Conservation (phyloP, 2,888 invertebrate species). For the Dermolepida albohirtum region DNA sequence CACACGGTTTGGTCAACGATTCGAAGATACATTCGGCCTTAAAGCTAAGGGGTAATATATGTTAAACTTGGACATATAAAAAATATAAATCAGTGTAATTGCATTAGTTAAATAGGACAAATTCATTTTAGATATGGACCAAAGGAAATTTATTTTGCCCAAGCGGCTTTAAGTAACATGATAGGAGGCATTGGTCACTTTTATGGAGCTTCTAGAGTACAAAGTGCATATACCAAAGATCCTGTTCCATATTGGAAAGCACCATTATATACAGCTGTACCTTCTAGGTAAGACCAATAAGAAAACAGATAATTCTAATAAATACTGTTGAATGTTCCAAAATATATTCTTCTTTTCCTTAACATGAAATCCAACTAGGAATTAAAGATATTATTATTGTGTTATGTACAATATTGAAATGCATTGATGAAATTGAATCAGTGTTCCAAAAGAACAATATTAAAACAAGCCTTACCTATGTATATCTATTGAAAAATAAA, state of each 20-base stretch:
- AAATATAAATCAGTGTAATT: too few relatives aligned
- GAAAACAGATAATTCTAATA: conserved; percentile 21
- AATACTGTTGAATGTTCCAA: too few relatives aligned
- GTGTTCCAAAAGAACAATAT: too few relatives aligned
- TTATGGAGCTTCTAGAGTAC: conserved; percentile 90
- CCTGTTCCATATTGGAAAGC: conserved; percentile 96
- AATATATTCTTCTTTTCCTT: too few relatives aligned
- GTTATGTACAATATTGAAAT: too few relatives aligned
- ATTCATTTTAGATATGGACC: conserved; percentile 66
- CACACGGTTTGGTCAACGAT: conserved; percentile 78
- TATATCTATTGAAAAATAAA: background rate
- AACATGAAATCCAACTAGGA: too few relatives aligned
- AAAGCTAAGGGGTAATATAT: conserved; percentile 69
- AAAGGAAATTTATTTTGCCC: conserved; percentile 80
- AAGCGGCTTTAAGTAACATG: conserved; percentile 92
- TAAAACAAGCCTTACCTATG: too few relatives aligned
- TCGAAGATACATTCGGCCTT: conserved; percentile 84
- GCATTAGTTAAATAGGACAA: too few relatives aligned
- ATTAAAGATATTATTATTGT: too few relatives aligned
- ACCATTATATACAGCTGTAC: conserved; percentile 91
- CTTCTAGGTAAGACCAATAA: conserved; percentile 69
- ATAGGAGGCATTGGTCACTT: conserved; percentile 97
- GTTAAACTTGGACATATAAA: background rate
- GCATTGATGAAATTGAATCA: too few relatives aligned
- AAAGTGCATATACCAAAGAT: conserved; percentile 80